Base-by-base conservation (phyloP, 2,888 invertebrate species). In the Artemia sinica region DNA sequence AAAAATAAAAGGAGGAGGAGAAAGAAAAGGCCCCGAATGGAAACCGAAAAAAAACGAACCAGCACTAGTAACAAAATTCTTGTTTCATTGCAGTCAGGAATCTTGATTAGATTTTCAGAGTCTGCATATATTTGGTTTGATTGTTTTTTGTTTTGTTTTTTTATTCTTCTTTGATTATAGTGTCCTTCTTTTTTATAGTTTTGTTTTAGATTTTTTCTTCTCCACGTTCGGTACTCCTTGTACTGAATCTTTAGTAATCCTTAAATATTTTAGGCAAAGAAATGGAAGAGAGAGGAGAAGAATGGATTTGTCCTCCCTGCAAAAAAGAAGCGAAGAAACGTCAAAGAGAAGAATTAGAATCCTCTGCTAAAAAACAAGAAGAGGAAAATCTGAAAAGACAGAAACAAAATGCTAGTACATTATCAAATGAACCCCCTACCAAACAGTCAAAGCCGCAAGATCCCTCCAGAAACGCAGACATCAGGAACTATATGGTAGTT, bases 231-330 rank as follows among this genome's bases (percentile, higher is more conserved):
- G 28, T 28, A 28, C 28, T 28, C 28, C 28, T 28, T 28, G 28
- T 28, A 28, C 28, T 28, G 28, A 28, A 1, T 28, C 28, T 4
- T 28, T 28, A 28, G 4, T 41, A 41, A 41, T 41, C 41, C 41
- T 41, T 41, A 41, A 41, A 49, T 65, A 67, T 72, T 14, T 71
- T 75, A 76, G 83, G 83, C 50, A 85, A 89, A 75, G 88, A 90
- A 79, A 92, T 95, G 89, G 94, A 95, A 77, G 84, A 86, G 69
- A 85, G 87, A 73, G 88, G 90, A 10, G 84, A 86, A 72, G 90
- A 91, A 76, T 93, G 93, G 93, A 84, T 87, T 71, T 93, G 93
- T 77, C 87, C 91, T 0, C 88, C 87, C 75, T 93, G 92, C 77
- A 78, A 74, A 74, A 67, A 12, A 48, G 14, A 10, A 28, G 48